Percentiles rank a stretch among this genome's conserved stretches.
phyloP scores from a whole-genome alignment of 2,113 vertebrate species.

The Salvator merianae region DNA sequence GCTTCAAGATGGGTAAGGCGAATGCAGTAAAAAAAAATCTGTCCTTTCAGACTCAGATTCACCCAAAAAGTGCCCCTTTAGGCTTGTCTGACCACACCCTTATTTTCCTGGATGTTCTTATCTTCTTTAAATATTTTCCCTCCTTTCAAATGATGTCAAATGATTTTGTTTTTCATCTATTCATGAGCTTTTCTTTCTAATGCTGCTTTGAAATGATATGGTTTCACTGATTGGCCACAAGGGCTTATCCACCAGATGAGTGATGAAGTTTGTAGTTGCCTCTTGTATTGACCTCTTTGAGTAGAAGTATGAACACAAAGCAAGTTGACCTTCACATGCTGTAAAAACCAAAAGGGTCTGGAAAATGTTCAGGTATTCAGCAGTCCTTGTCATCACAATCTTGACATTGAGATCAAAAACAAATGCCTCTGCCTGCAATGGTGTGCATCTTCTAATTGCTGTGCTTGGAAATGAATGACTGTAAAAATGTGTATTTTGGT shows the following conservation, averaged over 20 bases:
- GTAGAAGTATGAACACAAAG: neutral
- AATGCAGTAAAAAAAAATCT: too few relatives aligned
- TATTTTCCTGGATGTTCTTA: slow-evolving; percentile 47
- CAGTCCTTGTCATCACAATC: neutral
- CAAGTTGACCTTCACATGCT: neutral
- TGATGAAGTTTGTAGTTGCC: slow-evolving; percentile 27
- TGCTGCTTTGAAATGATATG: slow-evolving; percentile 17
- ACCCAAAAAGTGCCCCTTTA: too few relatives aligned
- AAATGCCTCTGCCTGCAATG: neutral
- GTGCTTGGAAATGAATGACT: neutral
- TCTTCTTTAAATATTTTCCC: slow-evolving; percentile 48
- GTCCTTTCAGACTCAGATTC: too few relatives aligned
- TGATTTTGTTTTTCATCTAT: slow-evolving; percentile 31
- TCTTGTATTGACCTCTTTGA: neutral
- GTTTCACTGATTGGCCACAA: neutral
- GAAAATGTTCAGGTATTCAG: neutral
- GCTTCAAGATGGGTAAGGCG: too few relatives aligned
- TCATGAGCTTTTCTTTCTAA: neutral
- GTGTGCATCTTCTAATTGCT: neutral
- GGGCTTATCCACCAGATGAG: neutral
- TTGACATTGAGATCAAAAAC: neutral
- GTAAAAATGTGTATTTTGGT: neutral
- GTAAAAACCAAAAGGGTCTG: neutral
- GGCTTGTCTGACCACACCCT: too few relatives aligned
- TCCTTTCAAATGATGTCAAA: slow-evolving; percentile 42